A percentile compares a stretch with the other conserved stretches of the same genome.
These are phyloP conservation scores for Orthosia cruda DNA, from an alignment of 2,888 invertebrate genomes.

Conservation along the genomic window DNA sequence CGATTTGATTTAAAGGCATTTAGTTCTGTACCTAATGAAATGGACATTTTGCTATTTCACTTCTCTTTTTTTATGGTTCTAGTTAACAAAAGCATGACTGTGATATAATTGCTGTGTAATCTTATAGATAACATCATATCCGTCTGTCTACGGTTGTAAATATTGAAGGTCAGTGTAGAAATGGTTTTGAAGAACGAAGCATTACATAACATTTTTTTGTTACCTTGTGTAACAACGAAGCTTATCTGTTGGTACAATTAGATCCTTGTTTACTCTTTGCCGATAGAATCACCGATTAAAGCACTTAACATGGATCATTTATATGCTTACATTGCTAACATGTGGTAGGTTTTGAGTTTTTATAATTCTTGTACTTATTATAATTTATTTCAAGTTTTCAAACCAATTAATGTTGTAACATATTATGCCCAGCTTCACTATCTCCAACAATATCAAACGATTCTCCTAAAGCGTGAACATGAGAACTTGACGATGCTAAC, in stretches of 20 bases:
- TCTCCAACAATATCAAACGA: not conserved
- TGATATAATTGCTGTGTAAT: slow-evolving; percentile 60
- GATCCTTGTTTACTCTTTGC: slow-evolving; percentile 51
- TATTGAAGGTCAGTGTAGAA: slow-evolving; percentile 57
- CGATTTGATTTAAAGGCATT: slow-evolving; percentile 65
- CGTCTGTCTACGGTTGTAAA: slow-evolving; percentile 46
- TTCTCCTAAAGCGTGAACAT: slow-evolving; percentile 1
- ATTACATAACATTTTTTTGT: slow-evolving; percentile 57
- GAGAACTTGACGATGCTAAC: slow-evolving; percentile 1
- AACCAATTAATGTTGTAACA: not conserved
- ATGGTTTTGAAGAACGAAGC: slow-evolving; percentile 28
- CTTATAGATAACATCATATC: slow-evolving; percentile 53
- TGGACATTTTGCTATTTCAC: slow-evolving; percentile 38
- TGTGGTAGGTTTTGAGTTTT: not conserved
- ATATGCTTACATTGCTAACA: not conserved
- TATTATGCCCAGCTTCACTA: not conserved
- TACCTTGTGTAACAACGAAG: slow-evolving; percentile 38
- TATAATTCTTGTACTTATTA: not conserved
- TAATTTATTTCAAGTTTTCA: not conserved
- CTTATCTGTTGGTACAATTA: slow-evolving; percentile 53
- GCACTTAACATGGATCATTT: slow-evolving; percentile 42
- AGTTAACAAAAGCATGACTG: slow-evolving; percentile 47
- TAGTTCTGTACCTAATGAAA: slow-evolving; percentile 56
- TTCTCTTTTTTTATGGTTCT: slow-evolving; percentile 30
- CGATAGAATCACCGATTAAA: slow-evolving; percentile 29